Evolutionary conservation across 1,140 invertebrate species (phyloP).

Genomic region (Achroia grisella): DNA sequence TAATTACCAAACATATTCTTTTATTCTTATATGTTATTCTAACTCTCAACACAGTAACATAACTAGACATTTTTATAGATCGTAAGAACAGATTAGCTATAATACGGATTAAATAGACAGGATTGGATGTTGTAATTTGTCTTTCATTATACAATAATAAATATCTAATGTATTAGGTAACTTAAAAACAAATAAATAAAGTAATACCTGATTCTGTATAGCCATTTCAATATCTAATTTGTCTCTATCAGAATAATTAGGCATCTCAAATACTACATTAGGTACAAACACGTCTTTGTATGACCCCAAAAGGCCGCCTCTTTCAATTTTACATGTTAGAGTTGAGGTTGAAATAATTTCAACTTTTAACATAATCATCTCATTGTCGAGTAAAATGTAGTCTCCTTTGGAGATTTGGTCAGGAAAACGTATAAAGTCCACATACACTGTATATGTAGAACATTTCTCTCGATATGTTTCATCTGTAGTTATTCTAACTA

Average conservation of each 20-base stretch:
- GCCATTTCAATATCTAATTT: conserved; percentile 83
- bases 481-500: conserved; percentile 84
- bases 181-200: not conserved
- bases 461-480: conserved; percentile 81
- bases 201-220: conserved; percentile 79
- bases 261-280: conserved; percentile 84
- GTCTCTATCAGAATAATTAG: conserved; percentile 87
- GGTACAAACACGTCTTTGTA: conserved; percentile 82
- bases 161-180: not conserved
- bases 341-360: conserved; percentile 76
- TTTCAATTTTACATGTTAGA: conserved; percentile 70
- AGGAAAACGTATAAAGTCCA: conserved; percentile 88
- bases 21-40: too few species aligned
- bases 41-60: too few species aligned
- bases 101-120: too few species aligned
- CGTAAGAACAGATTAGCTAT: too few species aligned
- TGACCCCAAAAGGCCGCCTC: conserved; percentile 63
- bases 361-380: conserved; percentile 84
- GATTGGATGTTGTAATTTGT: too few species aligned
- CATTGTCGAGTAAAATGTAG: conserved; percentile 85
- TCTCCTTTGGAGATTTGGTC: conserved; percentile 82
- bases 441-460: conserved; percentile 79
- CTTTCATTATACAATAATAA: too few species aligned
- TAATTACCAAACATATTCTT: too few species aligned
- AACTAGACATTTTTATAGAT: too few species aligned